phyloP scores from a whole-genome alignment of 2,797 vertebrate species.

The Zenarchopterus dispar region DNA sequence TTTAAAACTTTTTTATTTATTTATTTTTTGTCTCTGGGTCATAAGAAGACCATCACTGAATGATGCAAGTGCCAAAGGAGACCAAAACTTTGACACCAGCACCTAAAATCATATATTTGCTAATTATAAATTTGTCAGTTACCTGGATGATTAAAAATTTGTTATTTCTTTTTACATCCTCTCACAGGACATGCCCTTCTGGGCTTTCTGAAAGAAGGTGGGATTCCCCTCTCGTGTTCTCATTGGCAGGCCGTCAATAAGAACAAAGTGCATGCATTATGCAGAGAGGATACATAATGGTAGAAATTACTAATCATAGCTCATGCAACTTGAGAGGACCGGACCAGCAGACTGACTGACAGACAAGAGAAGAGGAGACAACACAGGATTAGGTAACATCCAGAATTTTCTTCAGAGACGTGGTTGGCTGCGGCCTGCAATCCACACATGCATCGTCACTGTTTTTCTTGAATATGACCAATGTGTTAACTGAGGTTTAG shows the following conservation, averaged over 20 bases:
- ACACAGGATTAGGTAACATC: conserved; percentile 64
- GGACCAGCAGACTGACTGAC: conserved; percentile 64
- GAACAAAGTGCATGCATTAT: conserved; percentile 79
- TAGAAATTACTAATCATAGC: conserved; percentile 82
- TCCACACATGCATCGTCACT: conserved; percentile 36
- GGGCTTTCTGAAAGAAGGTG: conserved; percentile 59
- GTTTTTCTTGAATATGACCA: neutral
- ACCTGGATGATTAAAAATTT: conserved; percentile 77
- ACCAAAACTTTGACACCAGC: conserved; percentile 65
- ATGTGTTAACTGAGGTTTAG: no score
- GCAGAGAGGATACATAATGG: conserved; percentile 75
- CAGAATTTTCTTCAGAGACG: conserved; percentile 30
- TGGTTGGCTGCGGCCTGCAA: conserved; percentile 1
- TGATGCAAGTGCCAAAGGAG: conserved; percentile 52
- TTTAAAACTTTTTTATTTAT: no score
- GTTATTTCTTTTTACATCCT: conserved; percentile 62
- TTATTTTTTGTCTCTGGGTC: conserved; percentile 29
- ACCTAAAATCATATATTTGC: conserved; percentile 62
- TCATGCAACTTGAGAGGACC: conserved; percentile 75
- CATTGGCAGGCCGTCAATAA: conserved; percentile 54
- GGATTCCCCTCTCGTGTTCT: conserved; percentile 79
- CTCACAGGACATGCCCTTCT: conserved; percentile 51
- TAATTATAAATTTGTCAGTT: conserved; percentile 75
- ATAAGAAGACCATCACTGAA: conserved; percentile 41
- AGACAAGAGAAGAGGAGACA: conserved; percentile 55